Conservation (phyloP, 1,140 invertebrate species). For the Rhopalosiphum padi region DNA sequence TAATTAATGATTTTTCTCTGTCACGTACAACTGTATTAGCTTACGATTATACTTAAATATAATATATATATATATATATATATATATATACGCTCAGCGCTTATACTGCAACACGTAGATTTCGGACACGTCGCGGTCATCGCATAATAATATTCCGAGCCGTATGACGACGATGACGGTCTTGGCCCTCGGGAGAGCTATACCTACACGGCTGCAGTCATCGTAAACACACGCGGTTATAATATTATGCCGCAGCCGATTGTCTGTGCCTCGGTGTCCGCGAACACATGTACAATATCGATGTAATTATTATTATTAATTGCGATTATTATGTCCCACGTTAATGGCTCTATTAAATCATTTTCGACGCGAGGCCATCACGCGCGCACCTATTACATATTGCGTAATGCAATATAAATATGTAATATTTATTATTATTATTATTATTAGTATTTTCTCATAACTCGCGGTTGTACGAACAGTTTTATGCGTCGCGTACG, state of each 20-base stretch:
- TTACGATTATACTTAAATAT: no score
- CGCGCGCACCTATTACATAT: background rate
- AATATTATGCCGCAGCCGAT: background rate
- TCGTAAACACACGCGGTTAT: background rate
- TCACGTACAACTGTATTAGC: background rate
- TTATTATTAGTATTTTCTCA: no score
- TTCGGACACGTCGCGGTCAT: background rate
- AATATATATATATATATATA: no score
- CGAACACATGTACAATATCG: background rate
- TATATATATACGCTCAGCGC: no score
- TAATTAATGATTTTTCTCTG: background rate
- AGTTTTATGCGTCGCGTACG: background rate
- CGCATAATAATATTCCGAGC: no score
- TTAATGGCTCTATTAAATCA: conserved; percentile 16
- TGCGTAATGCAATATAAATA: background rate
- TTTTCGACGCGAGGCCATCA: background rate
- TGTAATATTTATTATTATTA: background rate
- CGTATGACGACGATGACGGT: no score
- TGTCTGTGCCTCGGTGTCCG: background rate
- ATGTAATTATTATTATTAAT: background rate
- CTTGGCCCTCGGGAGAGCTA: no score
- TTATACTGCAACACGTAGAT: background rate
- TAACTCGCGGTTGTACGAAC: background rate
- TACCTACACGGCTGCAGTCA: no score
- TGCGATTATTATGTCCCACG: background rate